Evolutionary conservation across 2,888 invertebrate genomes (phyloP).

Genomic region (Dynastes grantii): DNA sequence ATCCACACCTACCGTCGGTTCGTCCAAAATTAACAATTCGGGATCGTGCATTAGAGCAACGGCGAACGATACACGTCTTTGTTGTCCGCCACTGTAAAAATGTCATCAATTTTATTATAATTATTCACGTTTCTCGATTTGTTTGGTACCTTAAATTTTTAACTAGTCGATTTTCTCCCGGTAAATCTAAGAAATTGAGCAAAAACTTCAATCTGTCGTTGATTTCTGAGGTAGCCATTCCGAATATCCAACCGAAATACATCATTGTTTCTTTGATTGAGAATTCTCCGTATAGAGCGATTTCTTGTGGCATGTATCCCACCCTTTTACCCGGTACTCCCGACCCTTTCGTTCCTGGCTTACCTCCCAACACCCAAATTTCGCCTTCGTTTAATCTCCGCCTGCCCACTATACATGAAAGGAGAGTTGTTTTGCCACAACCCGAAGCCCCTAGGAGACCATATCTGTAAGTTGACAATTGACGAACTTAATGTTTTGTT

Average conservation of each 20-base stretch:
- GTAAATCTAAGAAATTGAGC: slow-evolving; percentile 91
- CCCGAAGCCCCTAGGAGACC: slow-evolving; percentile 96
- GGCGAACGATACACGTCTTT: slow-evolving; percentile 92
- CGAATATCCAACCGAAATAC: slow-evolving; percentile 97
- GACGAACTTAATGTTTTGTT: not conserved
- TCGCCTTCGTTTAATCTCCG: slow-evolving; percentile 89
- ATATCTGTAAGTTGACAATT: slow-evolving; percentile 77
- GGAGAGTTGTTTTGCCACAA: slow-evolving; percentile 96
- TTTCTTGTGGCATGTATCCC: slow-evolving; percentile 98
- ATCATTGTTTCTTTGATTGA: slow-evolving; percentile 95
- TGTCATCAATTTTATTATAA: not conserved
- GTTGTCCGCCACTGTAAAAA: slow-evolving; percentile 86
- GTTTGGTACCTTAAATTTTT: slow-evolving; percentile 76
- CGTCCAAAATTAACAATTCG: slow-evolving; percentile 91
- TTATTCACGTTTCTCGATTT: not conserved
- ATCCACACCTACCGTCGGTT: slow-evolving; percentile 95
- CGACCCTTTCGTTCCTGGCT: slow-evolving; percentile 90
- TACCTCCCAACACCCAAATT: slow-evolving; percentile 91
- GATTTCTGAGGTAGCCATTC: slow-evolving; percentile 90
- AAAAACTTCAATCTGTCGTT: slow-evolving; percentile 87
- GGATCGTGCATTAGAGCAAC: slow-evolving; percentile 95
- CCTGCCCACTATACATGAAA: slow-evolving; percentile 93
- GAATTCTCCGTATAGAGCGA: slow-evolving; percentile 92
- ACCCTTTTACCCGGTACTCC: slow-evolving; percentile 94
- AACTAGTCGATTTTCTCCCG: slow-evolving; percentile 86